These are phyloP conservation scores for Drepana falcataria DNA, from an alignment of 2,888 invertebrate genomes.

Conservation along the genomic window DNA sequence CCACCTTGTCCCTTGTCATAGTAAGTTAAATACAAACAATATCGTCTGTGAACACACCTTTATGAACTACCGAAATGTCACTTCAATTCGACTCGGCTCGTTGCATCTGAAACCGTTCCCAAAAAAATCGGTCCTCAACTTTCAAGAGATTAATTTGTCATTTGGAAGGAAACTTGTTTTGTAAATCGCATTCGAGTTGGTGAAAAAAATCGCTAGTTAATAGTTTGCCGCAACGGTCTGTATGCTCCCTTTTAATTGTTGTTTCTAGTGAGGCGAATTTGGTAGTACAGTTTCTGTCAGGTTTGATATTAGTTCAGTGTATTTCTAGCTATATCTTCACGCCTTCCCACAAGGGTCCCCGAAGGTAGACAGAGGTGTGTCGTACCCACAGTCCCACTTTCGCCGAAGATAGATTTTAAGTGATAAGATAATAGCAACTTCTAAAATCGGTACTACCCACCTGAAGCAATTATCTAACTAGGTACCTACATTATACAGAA, in stretches of 20 bases:
- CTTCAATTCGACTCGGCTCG: constrained; percentile 57
- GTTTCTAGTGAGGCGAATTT: not conserved
- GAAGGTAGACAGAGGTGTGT: no score
- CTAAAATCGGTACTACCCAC: no score
- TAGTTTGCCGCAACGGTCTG: not conserved
- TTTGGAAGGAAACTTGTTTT: constrained; percentile 65
- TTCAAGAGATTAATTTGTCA: constrained; percentile 75
- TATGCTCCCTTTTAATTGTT: not conserved
- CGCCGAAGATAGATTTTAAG: no score
- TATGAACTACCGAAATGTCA: constrained; percentile 67
- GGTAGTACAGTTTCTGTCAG: no score
- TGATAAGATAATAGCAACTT: no score
- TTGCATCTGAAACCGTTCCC: constrained; percentile 51
- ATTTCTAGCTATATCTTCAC: no score
- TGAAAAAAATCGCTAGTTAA: constrained; percentile 27
- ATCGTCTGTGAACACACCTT: constrained; percentile 36
- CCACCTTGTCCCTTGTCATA: constrained; percentile 7
- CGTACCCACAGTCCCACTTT: no score
- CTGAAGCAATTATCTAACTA: no score
- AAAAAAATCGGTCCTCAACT: constrained; percentile 53
- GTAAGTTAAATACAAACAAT: constrained; percentile 10
- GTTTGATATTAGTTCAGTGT: no score
- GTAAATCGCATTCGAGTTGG: constrained; percentile 35
- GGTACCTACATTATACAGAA: no score
- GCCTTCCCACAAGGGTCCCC: no score